phyloP scores from a whole-genome alignment of 1,140 invertebrate species.

The Polypedilum pembai region DNA sequence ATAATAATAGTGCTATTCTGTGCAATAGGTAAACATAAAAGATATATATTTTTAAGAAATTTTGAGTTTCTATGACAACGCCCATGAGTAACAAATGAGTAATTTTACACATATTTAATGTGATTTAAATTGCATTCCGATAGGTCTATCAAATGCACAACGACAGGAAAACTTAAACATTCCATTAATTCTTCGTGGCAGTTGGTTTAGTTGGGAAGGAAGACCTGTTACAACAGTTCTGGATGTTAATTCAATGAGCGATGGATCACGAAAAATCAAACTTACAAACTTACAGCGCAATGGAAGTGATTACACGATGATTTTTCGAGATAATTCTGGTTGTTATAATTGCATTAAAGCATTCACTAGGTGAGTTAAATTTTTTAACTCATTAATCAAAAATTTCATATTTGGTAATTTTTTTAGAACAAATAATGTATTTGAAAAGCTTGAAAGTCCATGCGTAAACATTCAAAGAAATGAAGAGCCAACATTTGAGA shows the following conservation, averaged over 20 bases:
- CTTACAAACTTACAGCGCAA: conserved; percentile 50
- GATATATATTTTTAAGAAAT: not conserved
- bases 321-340: conserved; percentile 56
- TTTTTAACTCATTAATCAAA: not conserved
- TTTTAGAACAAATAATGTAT: conserved; percentile 72
- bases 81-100: not conserved
- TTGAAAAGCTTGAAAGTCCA: conserved; percentile 81
- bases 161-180: conserved; percentile 43
- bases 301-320: conserved; percentile 78
- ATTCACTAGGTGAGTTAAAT: conserved; percentile 50
- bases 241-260: conserved; percentile 65
- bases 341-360: conserved; percentile 83
- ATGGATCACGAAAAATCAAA: conserved; percentile 62
- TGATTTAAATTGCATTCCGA: not conserved
- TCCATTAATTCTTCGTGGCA: conserved; percentile 67
- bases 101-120: not conserved
- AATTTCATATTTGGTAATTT: too few relatives aligned
- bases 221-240: conserved; percentile 74
- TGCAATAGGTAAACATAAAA: not conserved
- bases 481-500: conserved; percentile 61
- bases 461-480: conserved; percentile 61
- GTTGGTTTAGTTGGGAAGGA: conserved; percentile 89
- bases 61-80: conserved; percentile 16
- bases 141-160: conserved; percentile 1
- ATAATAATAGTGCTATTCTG: not conserved